Conservation (phyloP, 2,113 vertebrate genomes). For the Takifugu bimaculatus region DNA sequence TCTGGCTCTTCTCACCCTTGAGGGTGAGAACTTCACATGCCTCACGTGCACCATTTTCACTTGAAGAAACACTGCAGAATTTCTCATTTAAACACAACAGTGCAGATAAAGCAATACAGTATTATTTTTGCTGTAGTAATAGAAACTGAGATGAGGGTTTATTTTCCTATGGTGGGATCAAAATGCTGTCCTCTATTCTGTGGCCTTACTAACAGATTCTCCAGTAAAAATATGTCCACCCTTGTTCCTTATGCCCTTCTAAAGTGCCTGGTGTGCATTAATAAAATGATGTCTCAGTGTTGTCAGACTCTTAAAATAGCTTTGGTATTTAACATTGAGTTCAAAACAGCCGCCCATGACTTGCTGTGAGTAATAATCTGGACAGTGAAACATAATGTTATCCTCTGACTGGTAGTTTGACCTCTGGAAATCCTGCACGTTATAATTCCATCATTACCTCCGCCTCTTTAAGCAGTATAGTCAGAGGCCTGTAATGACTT, state of each 20-base stretch:
- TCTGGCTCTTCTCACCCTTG: background rate
- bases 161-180: background rate
- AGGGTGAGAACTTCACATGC: background rate
- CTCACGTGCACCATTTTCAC: background rate
- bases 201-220: background rate
- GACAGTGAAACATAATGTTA: slow-evolving; percentile 70
- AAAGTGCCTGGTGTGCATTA: slow-evolving; percentile 3
- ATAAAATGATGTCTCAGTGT: slow-evolving; percentile 22
- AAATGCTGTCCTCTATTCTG: background rate
- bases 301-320: slow-evolving; percentile 14
- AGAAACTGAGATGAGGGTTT: background rate
- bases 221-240: background rate
- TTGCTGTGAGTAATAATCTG: slow-evolving; percentile 37
- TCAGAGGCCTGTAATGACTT: slow-evolving; percentile 70
- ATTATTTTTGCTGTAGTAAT: background rate
- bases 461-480: slow-evolving; percentile 61
- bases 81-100: background rate
- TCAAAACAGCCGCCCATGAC: slow-evolving; percentile 41
- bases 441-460: slow-evolving; percentile 60
- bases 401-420: slow-evolving; percentile 60
- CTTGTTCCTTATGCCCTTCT: background rate
- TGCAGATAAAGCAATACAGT: background rate
- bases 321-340: slow-evolving; percentile 40
- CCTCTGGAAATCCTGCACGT: slow-evolving; percentile 64
- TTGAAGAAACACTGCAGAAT: background rate